Evolutionary conservation across 35 echinoderm and acorn worm genomes (phyloP).

Genomic region (Lytechinus variegatus): DNA sequence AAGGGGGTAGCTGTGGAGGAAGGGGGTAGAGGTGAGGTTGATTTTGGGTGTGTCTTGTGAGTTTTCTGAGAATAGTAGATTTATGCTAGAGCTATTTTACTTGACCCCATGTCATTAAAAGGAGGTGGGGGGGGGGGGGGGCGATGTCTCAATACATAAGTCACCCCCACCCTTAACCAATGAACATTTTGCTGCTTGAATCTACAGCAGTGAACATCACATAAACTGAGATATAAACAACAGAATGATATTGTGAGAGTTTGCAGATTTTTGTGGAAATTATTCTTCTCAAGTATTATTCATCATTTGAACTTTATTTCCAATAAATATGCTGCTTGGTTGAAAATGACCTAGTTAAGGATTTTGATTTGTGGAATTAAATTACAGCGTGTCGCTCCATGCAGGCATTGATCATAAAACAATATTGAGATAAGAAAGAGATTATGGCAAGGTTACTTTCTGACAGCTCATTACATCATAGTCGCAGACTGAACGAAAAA

Average conservation of each 20-base stretch:
- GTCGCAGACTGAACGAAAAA: background rate
- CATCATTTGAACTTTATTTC: too few species aligned
- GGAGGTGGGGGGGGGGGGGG: too few species aligned
- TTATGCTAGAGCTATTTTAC: background rate
- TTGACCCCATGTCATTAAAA: background rate
- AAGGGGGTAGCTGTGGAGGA: background rate
- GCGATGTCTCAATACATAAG: too few species aligned
- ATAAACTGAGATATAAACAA: too few species aligned
- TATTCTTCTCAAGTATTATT: too few species aligned
- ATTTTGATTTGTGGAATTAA: background rate
- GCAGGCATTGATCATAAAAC: background rate
- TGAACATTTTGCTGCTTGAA: too few species aligned
- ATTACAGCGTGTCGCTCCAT: background rate
- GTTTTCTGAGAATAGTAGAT: too few species aligned
- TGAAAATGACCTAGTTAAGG: background rate
- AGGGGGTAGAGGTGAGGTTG: background rate
- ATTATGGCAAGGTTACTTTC: background rate
- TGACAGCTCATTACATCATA: background rate
- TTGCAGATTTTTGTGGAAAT: too few species aligned
- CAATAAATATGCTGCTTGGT: background rate
- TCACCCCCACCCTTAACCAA: too few species aligned
- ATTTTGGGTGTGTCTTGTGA: background rate
- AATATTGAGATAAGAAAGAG: background rate
- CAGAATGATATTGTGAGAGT: too few species aligned
- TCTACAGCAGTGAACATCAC: too few species aligned